A percentile compares a stretch with the other conserved stretches of the same genome.
These are phyloP conservation scores for Glandiceps talaboti DNA, from an alignment of 53 echinoderm and acorn worm genomes.

Conservation along the genomic window DNA sequence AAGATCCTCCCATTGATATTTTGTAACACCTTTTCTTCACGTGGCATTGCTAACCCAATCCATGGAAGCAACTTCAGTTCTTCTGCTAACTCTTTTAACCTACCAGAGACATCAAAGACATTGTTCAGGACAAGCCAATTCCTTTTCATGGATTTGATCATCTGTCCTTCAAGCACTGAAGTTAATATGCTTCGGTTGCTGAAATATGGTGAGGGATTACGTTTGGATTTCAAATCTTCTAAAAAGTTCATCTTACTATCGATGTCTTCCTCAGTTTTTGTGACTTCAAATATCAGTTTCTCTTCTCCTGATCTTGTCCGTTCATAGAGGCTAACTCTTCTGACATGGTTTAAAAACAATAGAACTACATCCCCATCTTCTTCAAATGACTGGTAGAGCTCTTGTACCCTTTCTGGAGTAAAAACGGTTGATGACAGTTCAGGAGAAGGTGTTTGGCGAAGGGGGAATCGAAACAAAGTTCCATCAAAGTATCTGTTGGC, in stretches of 20 bases:
- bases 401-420: slow-evolving; percentile 21
- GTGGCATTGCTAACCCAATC: slow-evolving; percentile 46
- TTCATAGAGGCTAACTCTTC: slow-evolving; percentile 22
- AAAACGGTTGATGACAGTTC: slow-evolving; percentile 35
- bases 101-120: neutral
- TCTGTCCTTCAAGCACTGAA: neutral
- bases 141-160: neutral
- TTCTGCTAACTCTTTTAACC: neutral
- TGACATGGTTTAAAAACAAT: slow-evolving; percentile 60
- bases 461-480: slow-evolving; percentile 75
- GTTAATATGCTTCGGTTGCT: neutral
- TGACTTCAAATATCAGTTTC: neutral
- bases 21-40: neutral
- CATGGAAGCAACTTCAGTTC: slow-evolving; percentile 47
- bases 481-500: slow-evolving; percentile 35
- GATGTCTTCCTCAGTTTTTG: neutral
- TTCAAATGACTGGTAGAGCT: slow-evolving; percentile 40
- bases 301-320: neutral
- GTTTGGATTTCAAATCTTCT: neutral
- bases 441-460: slow-evolving; percentile 28
- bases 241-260: neutral
- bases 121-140: neutral
- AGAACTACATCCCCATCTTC: slow-evolving; percentile 48
- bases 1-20: slow-evolving; percentile 40
- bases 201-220: neutral